A percentile compares a stretch with the other conserved stretches of the same genome.
These are phyloP conservation scores for Amphimallon solstitiale DNA, from an alignment of 2,888 invertebrate genomes.

Conservation along the genomic window DNA sequence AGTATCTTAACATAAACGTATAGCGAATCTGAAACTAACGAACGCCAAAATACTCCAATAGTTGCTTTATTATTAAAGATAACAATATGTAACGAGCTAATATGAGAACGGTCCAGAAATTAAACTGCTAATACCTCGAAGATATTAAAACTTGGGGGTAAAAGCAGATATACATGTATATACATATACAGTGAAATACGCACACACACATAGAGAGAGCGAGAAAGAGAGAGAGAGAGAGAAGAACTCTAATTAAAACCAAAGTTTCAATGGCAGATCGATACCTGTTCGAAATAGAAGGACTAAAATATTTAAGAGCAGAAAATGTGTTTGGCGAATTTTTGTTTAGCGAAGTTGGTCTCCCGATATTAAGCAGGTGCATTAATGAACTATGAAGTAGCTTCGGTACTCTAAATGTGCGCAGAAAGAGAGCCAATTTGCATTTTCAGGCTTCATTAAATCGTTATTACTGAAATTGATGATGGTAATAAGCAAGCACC, in stretches of 20 bases:
- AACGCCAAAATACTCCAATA: constrained; percentile 4
- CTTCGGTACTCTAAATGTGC: neutral
- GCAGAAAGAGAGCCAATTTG: too few species aligned
- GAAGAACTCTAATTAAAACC: constrained; percentile 27
- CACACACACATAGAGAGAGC: neutral
- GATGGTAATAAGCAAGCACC: too few species aligned
- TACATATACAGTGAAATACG: neutral
- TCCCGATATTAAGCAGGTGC: neutral
- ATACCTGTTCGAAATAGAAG: constrained; percentile 1
- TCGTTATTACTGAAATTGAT: too few species aligned
- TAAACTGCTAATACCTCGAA: constrained; percentile 27
- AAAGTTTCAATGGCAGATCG: constrained; percentile 33
- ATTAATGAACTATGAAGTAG: constrained; percentile 6
- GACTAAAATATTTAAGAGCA: constrained; percentile 7
- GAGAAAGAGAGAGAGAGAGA: neutral
- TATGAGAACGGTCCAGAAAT: neutral
- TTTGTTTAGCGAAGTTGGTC: neutral
- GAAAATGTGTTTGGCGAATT: constrained; percentile 14
- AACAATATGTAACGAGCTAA: constrained; percentile 8
- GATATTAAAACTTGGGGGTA: constrained; percentile 19
- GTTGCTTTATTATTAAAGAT: constrained; percentile 25
- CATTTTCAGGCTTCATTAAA: too few species aligned
- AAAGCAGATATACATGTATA: neutral
- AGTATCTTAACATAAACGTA: neutral
- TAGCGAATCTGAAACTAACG: neutral